Evolutionary conservation across 1,140 invertebrate species (phyloP).

Genomic region (Drosophila saltans): DNA sequence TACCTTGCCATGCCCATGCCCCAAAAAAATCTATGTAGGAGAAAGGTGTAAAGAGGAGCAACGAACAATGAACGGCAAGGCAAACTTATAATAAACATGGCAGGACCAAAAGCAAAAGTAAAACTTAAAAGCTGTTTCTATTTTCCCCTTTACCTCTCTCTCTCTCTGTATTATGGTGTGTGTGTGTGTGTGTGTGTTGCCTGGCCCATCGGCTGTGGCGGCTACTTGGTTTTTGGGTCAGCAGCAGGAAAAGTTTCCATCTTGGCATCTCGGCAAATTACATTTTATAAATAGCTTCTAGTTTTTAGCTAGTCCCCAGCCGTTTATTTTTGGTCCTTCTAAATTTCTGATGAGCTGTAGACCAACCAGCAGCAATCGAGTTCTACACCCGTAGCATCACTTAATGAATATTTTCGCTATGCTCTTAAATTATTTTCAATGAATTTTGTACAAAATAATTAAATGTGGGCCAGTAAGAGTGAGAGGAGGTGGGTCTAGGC

Average conservation of each 20-base stretch:
- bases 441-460: constrained; percentile 63
- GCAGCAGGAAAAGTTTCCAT: constrained; percentile 49
- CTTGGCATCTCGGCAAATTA: constrained; percentile 54
- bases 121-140: constrained; percentile 4
- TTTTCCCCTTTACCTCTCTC: neutral
- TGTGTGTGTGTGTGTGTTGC: neutral
- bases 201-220: constrained; percentile 32
- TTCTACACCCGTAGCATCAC: constrained; percentile 20
- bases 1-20: neutral
- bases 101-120: constrained; percentile 12
- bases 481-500: neutral
- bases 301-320: constrained; percentile 40
- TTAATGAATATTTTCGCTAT: constrained; percentile 62
- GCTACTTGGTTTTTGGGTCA: constrained; percentile 52
- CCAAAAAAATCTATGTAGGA: constrained; percentile 4
- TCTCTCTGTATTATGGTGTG: neutral
- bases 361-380: neutral
- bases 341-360: constrained; percentile 66
- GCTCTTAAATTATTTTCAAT: constrained; percentile 50
- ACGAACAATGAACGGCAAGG: constrained; percentile 25
- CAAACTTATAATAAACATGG: constrained; percentile 65
- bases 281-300: constrained; percentile 70
- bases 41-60: constrained; percentile 13
- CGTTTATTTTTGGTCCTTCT: constrained; percentile 56
- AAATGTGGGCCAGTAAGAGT: constrained; percentile 29